Conservation (phyloP, 2,113 vertebrate genomes). For the Balaenoptera acutorostrata region DNA sequence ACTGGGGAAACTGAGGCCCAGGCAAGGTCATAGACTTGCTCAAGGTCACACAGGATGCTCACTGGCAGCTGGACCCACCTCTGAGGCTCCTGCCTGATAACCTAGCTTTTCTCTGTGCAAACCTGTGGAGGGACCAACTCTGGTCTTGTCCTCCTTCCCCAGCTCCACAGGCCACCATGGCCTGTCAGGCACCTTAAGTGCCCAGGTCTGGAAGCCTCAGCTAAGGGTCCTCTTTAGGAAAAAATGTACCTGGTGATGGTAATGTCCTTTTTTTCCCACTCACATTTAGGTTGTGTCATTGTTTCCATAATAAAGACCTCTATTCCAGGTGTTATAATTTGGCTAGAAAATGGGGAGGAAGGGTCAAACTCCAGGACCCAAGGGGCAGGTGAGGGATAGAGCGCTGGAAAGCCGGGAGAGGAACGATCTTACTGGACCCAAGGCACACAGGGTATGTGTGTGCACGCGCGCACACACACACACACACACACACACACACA, state of each 20-base stretch:
- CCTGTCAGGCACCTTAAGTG: neutral
- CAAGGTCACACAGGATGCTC: neutral
- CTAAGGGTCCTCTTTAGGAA: neutral
- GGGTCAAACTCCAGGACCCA: neutral
- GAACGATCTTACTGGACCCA: neutral
- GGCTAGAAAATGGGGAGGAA: neutral
- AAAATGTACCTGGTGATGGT: neutral
- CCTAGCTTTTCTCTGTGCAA: neutral
- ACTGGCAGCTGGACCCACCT: neutral
- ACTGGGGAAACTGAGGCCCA: neutral
- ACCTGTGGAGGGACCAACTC: neutral
- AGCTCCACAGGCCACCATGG: too few species aligned
- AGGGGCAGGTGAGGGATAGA: neutral
- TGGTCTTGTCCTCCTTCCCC: neutral
- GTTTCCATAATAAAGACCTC: neutral
- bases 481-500: too few species aligned
- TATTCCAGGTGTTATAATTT: neutral
- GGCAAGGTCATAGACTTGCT: neutral
- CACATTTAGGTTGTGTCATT: neutral
- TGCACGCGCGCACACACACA: too few species aligned
- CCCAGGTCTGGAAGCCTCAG: neutral
- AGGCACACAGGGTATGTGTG: too few species aligned
- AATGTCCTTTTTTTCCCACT: neutral
- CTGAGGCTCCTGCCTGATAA: rapidly evolving
- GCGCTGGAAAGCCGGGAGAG: neutral